Percentiles rank a stretch among this genome's conserved stretches.
Conservation (phyloP, 2,113 vertebrate species). For the Semicossyphus pulcher region DNA sequence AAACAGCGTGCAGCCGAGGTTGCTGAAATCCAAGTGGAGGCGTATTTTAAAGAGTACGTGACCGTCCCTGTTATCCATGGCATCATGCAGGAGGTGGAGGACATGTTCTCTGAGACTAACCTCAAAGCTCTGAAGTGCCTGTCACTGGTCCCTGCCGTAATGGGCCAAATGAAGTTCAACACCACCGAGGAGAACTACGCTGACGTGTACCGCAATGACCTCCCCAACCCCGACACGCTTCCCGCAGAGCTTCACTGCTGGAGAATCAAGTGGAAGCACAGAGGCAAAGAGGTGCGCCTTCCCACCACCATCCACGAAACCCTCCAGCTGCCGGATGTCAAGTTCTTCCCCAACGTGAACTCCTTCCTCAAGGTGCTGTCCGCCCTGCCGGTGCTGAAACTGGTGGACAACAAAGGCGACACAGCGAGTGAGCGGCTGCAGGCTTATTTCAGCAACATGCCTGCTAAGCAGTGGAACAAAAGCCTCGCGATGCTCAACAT, state of each 20-base stretch:
- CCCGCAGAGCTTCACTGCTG: slow-evolving; percentile 94
- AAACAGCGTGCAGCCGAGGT: slow-evolving; percentile 82
- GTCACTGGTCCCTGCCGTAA: slow-evolving; percentile 91
- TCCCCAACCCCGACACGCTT: slow-evolving; percentile 91
- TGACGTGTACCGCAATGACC: slow-evolving; percentile 89
- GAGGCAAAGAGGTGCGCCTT: slow-evolving; percentile 93
- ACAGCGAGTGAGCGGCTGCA: slow-evolving; percentile 85
- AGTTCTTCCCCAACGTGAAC: slow-evolving; percentile 94
- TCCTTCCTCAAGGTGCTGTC: slow-evolving; percentile 90
- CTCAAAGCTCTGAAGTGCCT: slow-evolving; percentile 92
- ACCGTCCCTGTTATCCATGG: slow-evolving; percentile 89
- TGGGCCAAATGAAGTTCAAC: slow-evolving; percentile 96
- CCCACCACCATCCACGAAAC: slow-evolving; percentile 92
- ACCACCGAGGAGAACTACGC: slow-evolving; percentile 90
- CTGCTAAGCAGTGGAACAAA: slow-evolving; percentile 85
- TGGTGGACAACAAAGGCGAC: slow-evolving; percentile 83
- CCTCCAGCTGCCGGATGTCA: slow-evolving; percentile 91
- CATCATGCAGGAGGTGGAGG: slow-evolving; percentile 92
- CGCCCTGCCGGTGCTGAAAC: slow-evolving; percentile 88
- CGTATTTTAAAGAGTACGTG: slow-evolving; percentile 91
- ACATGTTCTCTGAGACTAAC: slow-evolving; percentile 92
- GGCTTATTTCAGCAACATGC: slow-evolving; percentile 85
- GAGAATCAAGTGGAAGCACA: slow-evolving; percentile 97
- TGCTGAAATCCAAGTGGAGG: slow-evolving; percentile 86
- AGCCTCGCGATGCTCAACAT: slow-evolving; percentile 90